Percentiles rank a stretch among this genome's conserved stretches.
phyloP scores from a whole-genome alignment of 2,797 vertebrate species.

The Artibeus lituratus region DNA sequence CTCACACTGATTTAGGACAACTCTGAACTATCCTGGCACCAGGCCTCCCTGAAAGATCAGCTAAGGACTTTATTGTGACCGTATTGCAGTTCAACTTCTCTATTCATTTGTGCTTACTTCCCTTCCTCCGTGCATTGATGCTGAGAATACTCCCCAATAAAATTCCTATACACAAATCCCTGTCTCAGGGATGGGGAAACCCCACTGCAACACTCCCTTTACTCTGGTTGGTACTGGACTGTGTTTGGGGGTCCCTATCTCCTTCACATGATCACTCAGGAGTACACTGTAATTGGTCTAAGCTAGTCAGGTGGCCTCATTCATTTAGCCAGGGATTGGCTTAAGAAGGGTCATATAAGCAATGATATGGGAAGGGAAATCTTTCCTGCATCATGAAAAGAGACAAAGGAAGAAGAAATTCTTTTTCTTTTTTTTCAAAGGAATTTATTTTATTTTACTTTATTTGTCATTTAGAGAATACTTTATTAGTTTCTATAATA shows the following conservation, averaged over 20 bases:
- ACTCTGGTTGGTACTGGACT: background rate
- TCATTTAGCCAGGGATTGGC: background rate
- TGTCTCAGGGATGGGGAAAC: background rate
- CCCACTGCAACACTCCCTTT: background rate
- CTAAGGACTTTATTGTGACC: background rate
- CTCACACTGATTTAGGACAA: background rate
- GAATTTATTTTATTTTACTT: no score
- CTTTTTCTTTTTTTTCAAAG: background rate
- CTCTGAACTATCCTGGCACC: background rate
- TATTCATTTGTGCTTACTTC: background rate
- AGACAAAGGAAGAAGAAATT: background rate
- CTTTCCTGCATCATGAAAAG: conserved; percentile 2
- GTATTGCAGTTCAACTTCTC: background rate
- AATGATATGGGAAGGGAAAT: background rate
- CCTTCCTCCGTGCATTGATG: background rate
- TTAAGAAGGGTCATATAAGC: background rate
- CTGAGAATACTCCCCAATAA: background rate
- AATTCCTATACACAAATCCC: background rate
- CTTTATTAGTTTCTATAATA: no score
- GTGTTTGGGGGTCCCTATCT: background rate
- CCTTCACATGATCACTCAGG: background rate
- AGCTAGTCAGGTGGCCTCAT: background rate
- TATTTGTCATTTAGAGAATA: no score
- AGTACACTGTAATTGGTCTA: background rate
- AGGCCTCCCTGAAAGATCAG: background rate